phyloP scores from a whole-genome alignment of 2,797 vertebrate species.

The Oreortyx pictus region DNA sequence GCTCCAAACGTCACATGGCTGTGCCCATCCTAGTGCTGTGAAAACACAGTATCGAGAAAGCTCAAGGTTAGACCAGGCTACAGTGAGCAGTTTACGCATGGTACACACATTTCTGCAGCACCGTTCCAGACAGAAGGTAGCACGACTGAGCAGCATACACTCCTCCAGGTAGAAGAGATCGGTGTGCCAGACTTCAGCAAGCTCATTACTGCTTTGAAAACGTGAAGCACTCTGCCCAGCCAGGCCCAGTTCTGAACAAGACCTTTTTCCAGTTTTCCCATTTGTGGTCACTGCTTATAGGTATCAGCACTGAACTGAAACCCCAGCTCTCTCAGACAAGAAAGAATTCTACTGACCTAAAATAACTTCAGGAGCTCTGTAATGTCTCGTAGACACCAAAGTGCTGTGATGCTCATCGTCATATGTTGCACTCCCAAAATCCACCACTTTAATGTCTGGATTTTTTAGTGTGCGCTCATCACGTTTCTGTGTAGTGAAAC shows the following conservation, averaged over 20 bases:
- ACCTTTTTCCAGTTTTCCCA: neutral
- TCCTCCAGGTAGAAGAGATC: accelerated
- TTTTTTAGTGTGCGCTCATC: conserved; percentile 87
- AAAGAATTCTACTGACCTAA: conserved; percentile 78
- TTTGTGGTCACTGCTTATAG: neutral
- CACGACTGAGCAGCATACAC: accelerated
- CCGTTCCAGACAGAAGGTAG: neutral
- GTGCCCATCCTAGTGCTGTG: conserved; percentile 89
- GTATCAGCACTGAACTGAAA: neutral
- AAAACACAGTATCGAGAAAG: neutral
- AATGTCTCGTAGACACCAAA: conserved; percentile 88
- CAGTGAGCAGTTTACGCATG: neutral
- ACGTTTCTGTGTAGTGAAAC: conserved; percentile 83
- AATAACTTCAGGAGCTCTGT: conserved; percentile 91
- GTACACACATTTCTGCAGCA: accelerated
- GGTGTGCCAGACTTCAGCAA: neutral
- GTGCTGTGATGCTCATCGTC: conserved; percentile 90
- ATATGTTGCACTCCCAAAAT: conserved; percentile 90
- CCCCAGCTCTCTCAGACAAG: neutral
- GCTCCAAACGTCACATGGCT: conserved; percentile 91
- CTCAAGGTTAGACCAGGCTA: neutral
- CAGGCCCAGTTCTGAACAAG: too few species aligned
- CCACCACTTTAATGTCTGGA: conserved; percentile 87
- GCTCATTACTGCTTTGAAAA: neutral
- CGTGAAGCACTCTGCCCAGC: neutral